Evolutionary conservation across 2,888 invertebrate species (phyloP).

Genomic region (Sinelater perroti): DNA sequence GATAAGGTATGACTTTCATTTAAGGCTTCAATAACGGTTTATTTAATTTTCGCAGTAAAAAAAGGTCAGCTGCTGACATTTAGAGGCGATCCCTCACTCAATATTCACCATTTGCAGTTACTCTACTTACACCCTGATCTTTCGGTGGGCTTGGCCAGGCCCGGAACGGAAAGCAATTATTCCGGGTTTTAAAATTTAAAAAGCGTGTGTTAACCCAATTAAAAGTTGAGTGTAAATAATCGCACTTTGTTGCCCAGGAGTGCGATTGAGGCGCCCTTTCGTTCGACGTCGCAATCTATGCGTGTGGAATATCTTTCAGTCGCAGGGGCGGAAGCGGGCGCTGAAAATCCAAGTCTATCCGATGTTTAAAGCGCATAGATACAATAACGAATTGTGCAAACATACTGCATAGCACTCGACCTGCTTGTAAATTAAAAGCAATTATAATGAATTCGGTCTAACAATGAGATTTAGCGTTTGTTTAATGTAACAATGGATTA

Average conservation of each 20-base stretch:
- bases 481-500: conserved; percentile 62
- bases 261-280: conserved; percentile 37
- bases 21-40: conserved; percentile 39
- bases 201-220: conserved; percentile 47
- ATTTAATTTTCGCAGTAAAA: conserved; percentile 42
- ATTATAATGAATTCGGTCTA: conserved; percentile 60
- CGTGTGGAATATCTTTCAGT: conserved; percentile 34
- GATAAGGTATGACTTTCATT: conserved; percentile 39
- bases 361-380: conserved; percentile 37
- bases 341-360: conserved; percentile 31
- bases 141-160: conserved; percentile 27
- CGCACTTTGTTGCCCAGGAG: conserved; percentile 43
- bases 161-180: conserved; percentile 34
- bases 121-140: conserved; percentile 34
- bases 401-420: conserved; percentile 45
- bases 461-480: conserved; percentile 61
- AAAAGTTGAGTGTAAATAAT: conserved; percentile 48
- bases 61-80: conserved; percentile 48
- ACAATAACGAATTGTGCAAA: conserved; percentile 45
- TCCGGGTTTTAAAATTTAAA: conserved; percentile 43
- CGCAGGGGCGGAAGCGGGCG: conserved; percentile 5
- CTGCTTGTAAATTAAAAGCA: conserved; percentile 62
- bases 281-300: conserved; percentile 24
- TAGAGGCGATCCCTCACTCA: conserved; percentile 37
- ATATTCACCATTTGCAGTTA: conserved; percentile 31